Evolutionary conservation across 1,140 invertebrate species (phyloP), one percentile per base, ranked within the genome.

Genomic region (Galleria mellonella): DNA sequence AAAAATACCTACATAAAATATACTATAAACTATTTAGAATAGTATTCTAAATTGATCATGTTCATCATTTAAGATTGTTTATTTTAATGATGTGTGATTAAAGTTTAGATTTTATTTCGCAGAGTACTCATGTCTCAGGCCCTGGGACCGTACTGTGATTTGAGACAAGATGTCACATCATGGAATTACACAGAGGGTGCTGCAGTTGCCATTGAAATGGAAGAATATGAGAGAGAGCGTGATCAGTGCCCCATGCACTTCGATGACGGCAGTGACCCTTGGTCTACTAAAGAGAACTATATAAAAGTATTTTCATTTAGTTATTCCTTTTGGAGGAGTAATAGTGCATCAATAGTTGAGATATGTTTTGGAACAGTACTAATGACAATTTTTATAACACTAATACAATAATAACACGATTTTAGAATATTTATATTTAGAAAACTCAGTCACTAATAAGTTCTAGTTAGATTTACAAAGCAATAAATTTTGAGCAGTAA

Each of bases 241-340:
- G 96, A 98, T 86, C 94, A 95, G 64, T 98, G 96, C 81, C 96
- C 96, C 0, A 96, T 98, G 95, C 91, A 93, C 73, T 98, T 97
- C 75, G 96, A 98, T 67, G 96, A 98, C 79, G 96, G 96, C 0
- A 85, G 88, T 15, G 91, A 98, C 86, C 96, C 96, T 0, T 97
- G 94, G 94, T 67, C 88, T 12, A 74, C 89, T 36, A 90, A 90
- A 13, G 93, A 94, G 64, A 93, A 91, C 59, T 90, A 87, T 35
- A 89, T 93, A 12, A 91, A 91, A 68, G 71, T 94, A 6, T 94
- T 94, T 43, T 86, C 84, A 28, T 93, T 88, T 37, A 64, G 56
- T 31, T 81, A 82, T 37, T 86, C 83, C 8, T 76, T 76, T 46
- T 83, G 79, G 77, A 71, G 69, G 39, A 55, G 49, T 30, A 81